phyloP scores from a whole-genome alignment of 1,140 invertebrate genomes.

The Anoplophora glabripennis region DNA sequence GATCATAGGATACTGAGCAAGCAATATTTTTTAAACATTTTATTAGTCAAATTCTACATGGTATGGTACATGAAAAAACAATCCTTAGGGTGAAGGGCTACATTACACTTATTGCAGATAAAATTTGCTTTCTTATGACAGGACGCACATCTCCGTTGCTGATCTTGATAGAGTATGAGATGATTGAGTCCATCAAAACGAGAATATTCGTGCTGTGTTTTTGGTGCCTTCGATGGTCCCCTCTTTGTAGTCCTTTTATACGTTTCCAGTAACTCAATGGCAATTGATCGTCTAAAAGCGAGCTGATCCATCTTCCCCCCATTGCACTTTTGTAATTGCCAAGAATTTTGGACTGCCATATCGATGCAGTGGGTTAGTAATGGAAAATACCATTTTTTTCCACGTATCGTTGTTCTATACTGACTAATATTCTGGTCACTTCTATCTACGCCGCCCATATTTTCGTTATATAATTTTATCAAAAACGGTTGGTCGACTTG shows the following conservation, averaged over 20 bases:
- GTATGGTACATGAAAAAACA: constrained; percentile 5
- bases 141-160: background rate
- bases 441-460: constrained; percentile 18
- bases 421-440: constrained; percentile 18
- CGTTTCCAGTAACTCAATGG: background rate
- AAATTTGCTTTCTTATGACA: constrained; percentile 4
- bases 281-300: background rate
- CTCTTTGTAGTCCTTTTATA: background rate
- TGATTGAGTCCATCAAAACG: background rate
- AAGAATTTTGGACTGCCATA: constrained; percentile 9
- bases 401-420: constrained; percentile 21
- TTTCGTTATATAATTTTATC: too few relatives aligned
- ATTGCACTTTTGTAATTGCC: background rate
- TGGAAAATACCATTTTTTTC: constrained; percentile 30
- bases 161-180: background rate
- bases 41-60: too few relatives aligned
- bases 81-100: constrained; percentile 4
- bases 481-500: constrained; percentile 39
- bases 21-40: too few relatives aligned
- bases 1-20: too few relatives aligned
- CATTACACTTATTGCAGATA: constrained; percentile 7
- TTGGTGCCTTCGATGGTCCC: background rate
- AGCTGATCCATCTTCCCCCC: background rate
- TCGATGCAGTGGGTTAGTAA: constrained; percentile 22
- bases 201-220: background rate